Percentiles rank a stretch among this genome's conserved stretches.
Conservation (phyloP, 2,797 vertebrate genomes). For the Merluccius polli region DNA sequence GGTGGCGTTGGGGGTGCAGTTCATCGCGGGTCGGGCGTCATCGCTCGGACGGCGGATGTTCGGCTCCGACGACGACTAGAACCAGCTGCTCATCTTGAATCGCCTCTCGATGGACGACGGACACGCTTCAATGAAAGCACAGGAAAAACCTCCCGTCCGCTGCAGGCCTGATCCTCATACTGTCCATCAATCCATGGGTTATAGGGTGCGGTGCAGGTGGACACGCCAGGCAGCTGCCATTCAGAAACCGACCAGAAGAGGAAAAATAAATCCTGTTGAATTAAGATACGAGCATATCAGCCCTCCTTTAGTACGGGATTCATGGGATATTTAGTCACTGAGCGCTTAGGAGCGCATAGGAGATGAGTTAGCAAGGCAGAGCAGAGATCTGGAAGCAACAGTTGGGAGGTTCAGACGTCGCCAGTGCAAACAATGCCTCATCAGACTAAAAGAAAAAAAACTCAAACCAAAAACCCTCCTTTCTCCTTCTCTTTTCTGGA, state of each 20-base stretch:
- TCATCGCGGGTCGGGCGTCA: conserved; percentile 52
- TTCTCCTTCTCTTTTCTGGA: too few relatives aligned
- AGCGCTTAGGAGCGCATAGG: too few relatives aligned
- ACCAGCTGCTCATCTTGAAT: neutral
- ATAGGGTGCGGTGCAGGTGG: neutral
- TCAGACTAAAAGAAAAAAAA: too few relatives aligned
- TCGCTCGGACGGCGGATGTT: conserved; percentile 24
- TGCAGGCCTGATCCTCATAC: neutral
- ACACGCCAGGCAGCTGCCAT: neutral
- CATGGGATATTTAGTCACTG: too few relatives aligned
- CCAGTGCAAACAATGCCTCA: too few relatives aligned
- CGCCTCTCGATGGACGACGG: neutral
- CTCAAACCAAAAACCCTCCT: too few relatives aligned
- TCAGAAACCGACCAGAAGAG: neutral
- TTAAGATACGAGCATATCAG: neutral
- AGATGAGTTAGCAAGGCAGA: too few relatives aligned
- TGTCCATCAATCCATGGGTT: neutral
- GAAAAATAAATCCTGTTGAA: neutral
- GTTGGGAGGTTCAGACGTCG: too few relatives aligned
- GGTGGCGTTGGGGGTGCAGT: conserved; percentile 61
- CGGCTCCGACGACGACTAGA: conserved; percentile 2
- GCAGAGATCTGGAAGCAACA: too few relatives aligned
- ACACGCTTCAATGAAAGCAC: neutral
- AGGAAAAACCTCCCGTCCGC: neutral
- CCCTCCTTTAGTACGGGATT: too few relatives aligned